Evolutionary conservation across 2,797 vertebrate species (phyloP).

Genomic region (Galaxias olidus): DNA sequence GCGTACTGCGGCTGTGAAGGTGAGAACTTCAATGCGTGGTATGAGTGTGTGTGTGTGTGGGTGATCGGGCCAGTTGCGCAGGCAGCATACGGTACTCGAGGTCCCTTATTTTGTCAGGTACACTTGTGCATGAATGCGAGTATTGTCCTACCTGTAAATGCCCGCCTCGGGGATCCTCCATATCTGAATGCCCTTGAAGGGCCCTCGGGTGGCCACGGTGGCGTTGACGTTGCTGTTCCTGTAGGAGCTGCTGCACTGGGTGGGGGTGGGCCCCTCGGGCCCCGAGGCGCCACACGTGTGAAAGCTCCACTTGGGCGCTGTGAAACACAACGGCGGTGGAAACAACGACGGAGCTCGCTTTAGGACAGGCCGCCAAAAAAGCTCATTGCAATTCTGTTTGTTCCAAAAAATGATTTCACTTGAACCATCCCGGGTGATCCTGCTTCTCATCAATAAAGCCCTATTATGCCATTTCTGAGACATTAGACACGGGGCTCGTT

Average conservation of each 20-base stretch:
- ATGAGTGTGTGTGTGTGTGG: conserved; percentile 15
- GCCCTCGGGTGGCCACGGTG: conserved; percentile 82
- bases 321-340: conserved; percentile 24
- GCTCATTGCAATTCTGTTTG: conserved; percentile 34
- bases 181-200: conserved; percentile 89
- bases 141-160: conserved; percentile 84
- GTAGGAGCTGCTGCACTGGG: conserved; percentile 90
- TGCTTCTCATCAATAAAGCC: conserved; percentile 31
- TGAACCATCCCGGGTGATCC: conserved; percentile 23
- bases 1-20: conserved; percentile 19
- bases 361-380: background rate
- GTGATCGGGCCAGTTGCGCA: conserved; percentile 3
- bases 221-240: conserved; percentile 88
- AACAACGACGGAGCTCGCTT: background rate
- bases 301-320: conserved; percentile 84
- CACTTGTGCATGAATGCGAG: background rate
- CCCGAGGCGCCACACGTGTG: conserved; percentile 92
- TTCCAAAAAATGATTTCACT: conserved; percentile 40
- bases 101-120: background rate
- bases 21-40: conserved; percentile 24
- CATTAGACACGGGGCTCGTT: conserved; percentile 2
- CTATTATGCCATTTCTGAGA: conserved; percentile 23
- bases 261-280: conserved; percentile 88
- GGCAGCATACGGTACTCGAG: too few relatives aligned
- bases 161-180: conserved; percentile 93